Conservation (phyloP, 1,140 invertebrate species). For the Drosophila nannoptera region DNA sequence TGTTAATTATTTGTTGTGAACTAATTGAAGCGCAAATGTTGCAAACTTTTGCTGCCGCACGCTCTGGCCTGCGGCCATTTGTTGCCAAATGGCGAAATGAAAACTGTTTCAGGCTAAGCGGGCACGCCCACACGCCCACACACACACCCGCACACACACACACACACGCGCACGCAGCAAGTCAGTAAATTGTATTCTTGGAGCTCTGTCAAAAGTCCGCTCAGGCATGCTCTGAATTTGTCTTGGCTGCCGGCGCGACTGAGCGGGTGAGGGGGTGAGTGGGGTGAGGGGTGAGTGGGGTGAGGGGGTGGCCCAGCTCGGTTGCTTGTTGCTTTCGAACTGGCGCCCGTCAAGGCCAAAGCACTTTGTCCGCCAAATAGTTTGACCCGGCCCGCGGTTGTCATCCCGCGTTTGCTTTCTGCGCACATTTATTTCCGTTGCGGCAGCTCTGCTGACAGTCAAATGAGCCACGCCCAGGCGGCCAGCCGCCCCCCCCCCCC, state of each 20-base stretch:
- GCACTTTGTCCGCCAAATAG: conserved; percentile 37
- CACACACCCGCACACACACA: not conserved
- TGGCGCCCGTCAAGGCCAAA: conserved; percentile 18
- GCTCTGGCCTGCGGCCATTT: conserved; percentile 1
- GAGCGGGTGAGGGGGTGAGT: not conserved
- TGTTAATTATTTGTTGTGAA: conserved; percentile 22
- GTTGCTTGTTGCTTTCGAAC: conserved; percentile 32
- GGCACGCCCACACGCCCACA: not conserved
- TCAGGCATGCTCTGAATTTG: conserved; percentile 29
- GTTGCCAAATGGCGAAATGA: conserved; percentile 2
- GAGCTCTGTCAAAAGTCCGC: conserved; percentile 24
- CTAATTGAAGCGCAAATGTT: conserved; percentile 29
- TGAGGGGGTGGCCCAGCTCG: not conserved
- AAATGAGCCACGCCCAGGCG: conserved; percentile 16
- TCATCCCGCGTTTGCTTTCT: conserved; percentile 31
- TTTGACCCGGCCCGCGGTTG: conserved; percentile 9
- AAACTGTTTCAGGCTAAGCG: conserved; percentile 13
- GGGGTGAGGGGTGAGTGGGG: not conserved
- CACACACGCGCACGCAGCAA: conserved; percentile 4
- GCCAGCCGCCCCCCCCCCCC: not conserved
- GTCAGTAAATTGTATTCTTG: conserved; percentile 10
- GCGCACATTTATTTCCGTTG: conserved; percentile 67
- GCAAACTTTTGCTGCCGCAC: conserved; percentile 9
- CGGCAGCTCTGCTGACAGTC: conserved; percentile 27
- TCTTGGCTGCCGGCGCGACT: conserved; percentile 5